phyloP scores from a whole-genome alignment of 1,140 invertebrate genomes.

The Bilobella aurantiaca region DNA sequence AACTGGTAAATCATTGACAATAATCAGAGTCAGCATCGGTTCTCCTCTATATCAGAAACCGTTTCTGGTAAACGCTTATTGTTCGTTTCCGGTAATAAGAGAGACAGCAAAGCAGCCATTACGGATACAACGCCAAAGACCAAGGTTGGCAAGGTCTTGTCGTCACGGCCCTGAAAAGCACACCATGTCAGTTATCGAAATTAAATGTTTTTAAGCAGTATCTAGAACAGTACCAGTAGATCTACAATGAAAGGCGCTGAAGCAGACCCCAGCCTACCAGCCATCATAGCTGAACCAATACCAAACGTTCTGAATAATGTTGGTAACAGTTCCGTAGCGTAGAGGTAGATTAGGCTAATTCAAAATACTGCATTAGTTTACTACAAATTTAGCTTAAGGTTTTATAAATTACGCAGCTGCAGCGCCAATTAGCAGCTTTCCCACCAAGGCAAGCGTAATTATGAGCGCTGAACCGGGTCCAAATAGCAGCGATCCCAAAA shows the following conservation, averaged over 20 bases:
- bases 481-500: slow-evolving; percentile 24
- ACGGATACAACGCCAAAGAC: slow-evolving; percentile 39
- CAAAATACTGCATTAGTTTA: background rate
- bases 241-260: slow-evolving; percentile 39
- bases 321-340: slow-evolving; percentile 43
- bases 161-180: slow-evolving; percentile 26
- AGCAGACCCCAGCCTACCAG: slow-evolving; percentile 41
- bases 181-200: background rate
- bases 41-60: slow-evolving; percentile 38
- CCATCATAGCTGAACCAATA: slow-evolving; percentile 40
- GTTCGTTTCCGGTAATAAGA: slow-evolving; percentile 40
- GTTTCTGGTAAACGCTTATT: slow-evolving; percentile 39
- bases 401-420: slow-evolving; percentile 36
- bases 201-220: background rate
- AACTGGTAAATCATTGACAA: no score
- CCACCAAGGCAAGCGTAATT: slow-evolving; percentile 38
- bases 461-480: slow-evolving; percentile 19
- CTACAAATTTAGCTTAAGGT: background rate
- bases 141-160: slow-evolving; percentile 37
- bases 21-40: no score
- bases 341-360: slow-evolving; percentile 40
- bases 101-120: slow-evolving; percentile 37
- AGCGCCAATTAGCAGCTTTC: slow-evolving; percentile 42
- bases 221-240: slow-evolving; percentile 24
- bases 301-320: slow-evolving; percentile 42